Conservation (phyloP, 2,888 invertebrate genomes). For the Cataglyphis cursor region DNA sequence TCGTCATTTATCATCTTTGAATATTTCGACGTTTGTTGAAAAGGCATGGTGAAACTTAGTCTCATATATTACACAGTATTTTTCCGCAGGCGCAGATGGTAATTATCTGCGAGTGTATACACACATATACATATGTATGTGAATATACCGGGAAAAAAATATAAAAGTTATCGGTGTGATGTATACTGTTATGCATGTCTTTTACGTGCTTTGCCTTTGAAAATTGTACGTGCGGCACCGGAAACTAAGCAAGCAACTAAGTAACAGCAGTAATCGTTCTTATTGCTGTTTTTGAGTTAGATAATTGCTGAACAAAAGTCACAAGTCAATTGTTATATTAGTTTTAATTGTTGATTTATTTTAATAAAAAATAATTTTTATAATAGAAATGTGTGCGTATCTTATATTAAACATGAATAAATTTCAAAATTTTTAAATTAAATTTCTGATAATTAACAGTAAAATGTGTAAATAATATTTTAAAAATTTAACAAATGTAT, state of each 20-base stretch:
- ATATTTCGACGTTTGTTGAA: constrained; percentile 3
- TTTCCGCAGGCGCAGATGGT: constrained; percentile 17
- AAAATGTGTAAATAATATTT: background rate
- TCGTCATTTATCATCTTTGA: background rate
- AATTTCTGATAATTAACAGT: background rate
- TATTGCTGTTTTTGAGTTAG: background rate
- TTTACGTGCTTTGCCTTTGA: constrained; percentile 29
- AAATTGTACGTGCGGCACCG: constrained; percentile 48
- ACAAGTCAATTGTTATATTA: constrained; percentile 9
- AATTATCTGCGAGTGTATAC: constrained; percentile 27
- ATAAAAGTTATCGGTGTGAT: constrained; percentile 32
- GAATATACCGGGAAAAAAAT: constrained; percentile 25
- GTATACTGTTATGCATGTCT: constrained; percentile 39
- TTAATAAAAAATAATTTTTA: constrained; percentile 5
- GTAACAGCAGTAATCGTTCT: constrained; percentile 15
- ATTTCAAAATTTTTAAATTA: background rate
- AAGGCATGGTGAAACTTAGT: background rate
- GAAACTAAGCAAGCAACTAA: constrained; percentile 19
- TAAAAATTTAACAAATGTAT: too few relatives aligned
- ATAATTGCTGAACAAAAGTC: background rate
- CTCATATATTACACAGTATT: constrained; percentile 27
- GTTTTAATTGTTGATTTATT: background rate
- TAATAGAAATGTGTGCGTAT: background rate
- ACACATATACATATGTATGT: background rate
- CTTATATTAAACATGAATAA: background rate